These are phyloP conservation scores for Jordanella pulchra DNA, from an alignment of 2,797 vertebrate species.

Conservation along the genomic window DNA sequence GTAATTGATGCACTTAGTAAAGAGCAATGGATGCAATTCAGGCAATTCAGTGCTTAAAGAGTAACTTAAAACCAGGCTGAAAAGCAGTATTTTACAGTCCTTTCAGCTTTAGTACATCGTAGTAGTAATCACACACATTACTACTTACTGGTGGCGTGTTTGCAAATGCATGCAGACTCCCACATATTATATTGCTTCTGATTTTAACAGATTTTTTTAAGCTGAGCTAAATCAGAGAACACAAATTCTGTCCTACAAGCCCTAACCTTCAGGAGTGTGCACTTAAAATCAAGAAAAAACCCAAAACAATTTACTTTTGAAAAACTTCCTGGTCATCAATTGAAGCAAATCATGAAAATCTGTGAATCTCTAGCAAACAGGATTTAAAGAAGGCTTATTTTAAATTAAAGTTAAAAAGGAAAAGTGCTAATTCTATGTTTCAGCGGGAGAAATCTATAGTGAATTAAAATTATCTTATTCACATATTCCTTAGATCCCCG, in stretches of 20 bases:
- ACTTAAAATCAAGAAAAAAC: background rate
- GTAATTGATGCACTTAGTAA: constrained; percentile 3
- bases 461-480: too few species aligned
- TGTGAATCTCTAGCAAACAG: background rate
- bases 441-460: too few species aligned
- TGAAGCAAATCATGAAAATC: background rate
- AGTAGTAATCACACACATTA: background rate
- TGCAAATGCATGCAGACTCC: background rate
- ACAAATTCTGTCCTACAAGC: too few species aligned
- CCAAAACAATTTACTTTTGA: too few species aligned
- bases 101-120: background rate
- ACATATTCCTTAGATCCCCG: background rate
- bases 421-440: too few species aligned
- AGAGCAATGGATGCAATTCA: background rate
- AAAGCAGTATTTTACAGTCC: background rate
- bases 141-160: accelerated
- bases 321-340: background rate
- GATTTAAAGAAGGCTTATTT: too few species aligned
- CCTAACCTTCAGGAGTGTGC: background rate
- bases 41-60: constrained; percentile 6
- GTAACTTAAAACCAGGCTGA: background rate
- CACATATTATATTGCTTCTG: background rate
- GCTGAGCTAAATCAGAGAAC: background rate
- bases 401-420: background rate
- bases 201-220: background rate